Conservation (phyloP, 2,113 vertebrate genomes). For the Columbina picui region DNA sequence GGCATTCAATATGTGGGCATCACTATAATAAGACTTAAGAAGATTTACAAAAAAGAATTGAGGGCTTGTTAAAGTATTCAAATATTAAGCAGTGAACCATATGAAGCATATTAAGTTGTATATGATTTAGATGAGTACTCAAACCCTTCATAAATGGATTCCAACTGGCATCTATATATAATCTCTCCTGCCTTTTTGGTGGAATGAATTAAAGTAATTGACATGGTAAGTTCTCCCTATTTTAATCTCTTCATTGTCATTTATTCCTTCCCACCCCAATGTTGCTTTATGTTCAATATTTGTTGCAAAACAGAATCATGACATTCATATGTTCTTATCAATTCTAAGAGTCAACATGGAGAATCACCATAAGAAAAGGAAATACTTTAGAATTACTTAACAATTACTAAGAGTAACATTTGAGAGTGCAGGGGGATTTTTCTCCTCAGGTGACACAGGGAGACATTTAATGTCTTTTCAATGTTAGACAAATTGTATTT, state of each 20-base stretch:
- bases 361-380: not conserved
- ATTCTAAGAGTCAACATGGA: not conserved
- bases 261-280: not conserved
- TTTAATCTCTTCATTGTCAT: not conserved
- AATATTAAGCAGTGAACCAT: not conserved
- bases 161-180: not conserved
- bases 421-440: not conserved
- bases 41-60: not conserved
- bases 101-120: not conserved
- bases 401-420: not conserved
- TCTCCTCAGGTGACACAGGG: not conserved
- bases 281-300: not conserved
- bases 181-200: not conserved
- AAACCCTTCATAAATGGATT: not conserved
- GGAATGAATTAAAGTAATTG: not conserved
- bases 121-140: not conserved
- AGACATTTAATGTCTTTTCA: not conserved
- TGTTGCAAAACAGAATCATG: not conserved
- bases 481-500: not conserved
- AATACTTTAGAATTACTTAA: too few relatives aligned
- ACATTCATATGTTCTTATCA: not conserved
- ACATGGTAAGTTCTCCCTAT: not conserved
- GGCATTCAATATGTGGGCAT: not conserved
- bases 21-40: not conserved
- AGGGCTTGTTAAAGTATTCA: not conserved